These are phyloP conservation scores for Orientallactaga bullata DNA, from an alignment of 2,113 vertebrate genomes.

Conservation along the genomic window DNA sequence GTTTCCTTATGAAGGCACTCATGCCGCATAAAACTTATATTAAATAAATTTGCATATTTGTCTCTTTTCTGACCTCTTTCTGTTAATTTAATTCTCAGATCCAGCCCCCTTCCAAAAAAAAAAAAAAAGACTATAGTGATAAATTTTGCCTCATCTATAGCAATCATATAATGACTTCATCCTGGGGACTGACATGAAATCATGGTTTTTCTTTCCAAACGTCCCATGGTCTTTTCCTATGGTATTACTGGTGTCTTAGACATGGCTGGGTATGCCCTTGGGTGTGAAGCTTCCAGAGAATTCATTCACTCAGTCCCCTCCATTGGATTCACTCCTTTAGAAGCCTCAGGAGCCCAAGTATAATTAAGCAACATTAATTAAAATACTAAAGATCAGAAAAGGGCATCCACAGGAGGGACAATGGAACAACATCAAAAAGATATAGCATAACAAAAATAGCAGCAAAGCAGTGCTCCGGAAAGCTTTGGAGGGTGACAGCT, in stretches of 20 bases:
- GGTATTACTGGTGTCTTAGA: not conserved
- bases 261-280: not conserved
- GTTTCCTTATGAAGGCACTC: not conserved
- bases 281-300: not conserved
- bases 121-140: not conserved
- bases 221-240: not conserved
- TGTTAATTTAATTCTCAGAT: not conserved
- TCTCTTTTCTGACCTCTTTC: no score
- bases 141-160: not conserved
- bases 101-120: not conserved
- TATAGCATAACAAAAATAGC: conserved; percentile 65
- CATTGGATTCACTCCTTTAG: not conserved
- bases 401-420: conserved; percentile 64
- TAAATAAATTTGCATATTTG: not conserved
- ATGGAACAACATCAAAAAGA: conserved; percentile 42
- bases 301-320: not conserved
- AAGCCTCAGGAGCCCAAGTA: conserved; percentile 51
- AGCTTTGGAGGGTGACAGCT: not conserved
- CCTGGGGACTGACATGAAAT: not conserved
- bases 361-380: conserved; percentile 79
- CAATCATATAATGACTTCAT: not conserved
- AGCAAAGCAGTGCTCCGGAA: not conserved
- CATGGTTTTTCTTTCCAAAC: not conserved
- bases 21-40: not conserved
- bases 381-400: conserved; percentile 68